phyloP scores from a whole-genome alignment of 2,113 vertebrate genomes.

The Globicephala melas region DNA sequence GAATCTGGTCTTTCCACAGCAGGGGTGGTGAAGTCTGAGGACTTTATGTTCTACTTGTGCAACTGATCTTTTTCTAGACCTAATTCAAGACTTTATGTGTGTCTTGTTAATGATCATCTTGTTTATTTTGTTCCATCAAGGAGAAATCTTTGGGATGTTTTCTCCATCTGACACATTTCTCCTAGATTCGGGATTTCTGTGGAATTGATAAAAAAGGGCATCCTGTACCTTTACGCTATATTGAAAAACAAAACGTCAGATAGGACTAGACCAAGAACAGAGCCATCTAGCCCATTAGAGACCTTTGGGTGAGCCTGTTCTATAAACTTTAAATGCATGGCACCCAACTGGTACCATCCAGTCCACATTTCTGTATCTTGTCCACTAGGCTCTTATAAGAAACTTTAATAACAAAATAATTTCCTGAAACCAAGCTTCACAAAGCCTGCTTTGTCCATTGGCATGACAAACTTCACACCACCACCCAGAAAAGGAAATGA shows the following conservation, averaged over 20 bases:
- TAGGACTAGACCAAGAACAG: not conserved
- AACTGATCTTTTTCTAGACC: not conserved
- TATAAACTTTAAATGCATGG: not conserved
- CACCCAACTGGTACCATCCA: not conserved
- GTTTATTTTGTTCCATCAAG: not conserved
- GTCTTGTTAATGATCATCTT: constrained; percentile 8
- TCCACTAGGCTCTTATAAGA: not conserved
- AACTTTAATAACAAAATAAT: not conserved
- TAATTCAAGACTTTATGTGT: not conserved
- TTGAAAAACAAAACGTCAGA: not conserved
- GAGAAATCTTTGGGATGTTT: not conserved
- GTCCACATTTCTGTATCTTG: not conserved
- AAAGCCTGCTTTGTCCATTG: not conserved
- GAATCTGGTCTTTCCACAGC: not conserved
- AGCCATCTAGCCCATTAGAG: not conserved
- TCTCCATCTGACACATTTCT: not conserved
- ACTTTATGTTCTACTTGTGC: not conserved
- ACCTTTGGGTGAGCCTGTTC: not conserved
- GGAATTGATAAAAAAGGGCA: not conserved
- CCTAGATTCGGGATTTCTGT: not conserved
- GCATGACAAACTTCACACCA: not conserved
- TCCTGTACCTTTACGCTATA: not conserved
- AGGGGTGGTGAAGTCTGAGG: not conserved
- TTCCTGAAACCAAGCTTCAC: not conserved
- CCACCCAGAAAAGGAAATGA: not conserved